Percentiles rank a stretch among this genome's conserved stretches.
These are phyloP conservation scores for Pelagia noctiluca DNA, from an alignment of 30 jellyfish, hydroid and myxozoan genomes.

Conservation along the genomic window DNA sequence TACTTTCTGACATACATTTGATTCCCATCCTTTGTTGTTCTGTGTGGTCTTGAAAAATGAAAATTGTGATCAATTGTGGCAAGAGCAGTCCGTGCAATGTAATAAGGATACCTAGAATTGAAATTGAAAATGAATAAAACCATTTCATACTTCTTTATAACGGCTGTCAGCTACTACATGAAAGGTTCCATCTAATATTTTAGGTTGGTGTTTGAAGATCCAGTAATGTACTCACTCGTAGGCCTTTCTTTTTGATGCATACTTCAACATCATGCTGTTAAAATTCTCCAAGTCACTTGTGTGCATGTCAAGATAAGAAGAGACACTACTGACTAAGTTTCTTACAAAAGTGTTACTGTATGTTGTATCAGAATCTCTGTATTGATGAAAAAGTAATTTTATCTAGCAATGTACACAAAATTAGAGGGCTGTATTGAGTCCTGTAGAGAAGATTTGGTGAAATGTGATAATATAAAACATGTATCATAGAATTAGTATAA, in stretches of 20 bases:
- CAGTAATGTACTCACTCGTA: constrained; percentile 25
- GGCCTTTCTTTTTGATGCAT: constrained; percentile 41
- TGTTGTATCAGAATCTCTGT: too few relatives aligned
- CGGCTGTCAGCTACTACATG: not conserved
- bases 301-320: not conserved
- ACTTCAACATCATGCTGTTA: constrained; percentile 34
- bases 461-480: too few relatives aligned
- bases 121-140: not conserved
- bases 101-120: constrained; percentile 36
- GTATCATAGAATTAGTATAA: too few relatives aligned
- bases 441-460: too few relatives aligned
- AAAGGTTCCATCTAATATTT: not conserved
- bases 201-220: not conserved
- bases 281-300: constrained; percentile 40
- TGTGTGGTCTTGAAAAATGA: constrained; percentile 42
- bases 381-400: too few relatives aligned
- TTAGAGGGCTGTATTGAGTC: too few relatives aligned
- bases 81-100: constrained; percentile 29
- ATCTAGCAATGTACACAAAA: too few relatives aligned
- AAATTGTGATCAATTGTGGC: constrained; percentile 47
- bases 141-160: constrained; percentile 8
- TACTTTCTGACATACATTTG: constrained; percentile 25
- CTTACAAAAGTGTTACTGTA: too few relatives aligned
- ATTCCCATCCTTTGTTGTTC: constrained; percentile 20
- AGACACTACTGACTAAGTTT: too few relatives aligned